A percentile compares a stretch with the other conserved stretches of the same genome.
These are phyloP conservation scores for Corydoras maculifer DNA, from an alignment of 2,113 vertebrate genomes.

Conservation along the genomic window DNA sequence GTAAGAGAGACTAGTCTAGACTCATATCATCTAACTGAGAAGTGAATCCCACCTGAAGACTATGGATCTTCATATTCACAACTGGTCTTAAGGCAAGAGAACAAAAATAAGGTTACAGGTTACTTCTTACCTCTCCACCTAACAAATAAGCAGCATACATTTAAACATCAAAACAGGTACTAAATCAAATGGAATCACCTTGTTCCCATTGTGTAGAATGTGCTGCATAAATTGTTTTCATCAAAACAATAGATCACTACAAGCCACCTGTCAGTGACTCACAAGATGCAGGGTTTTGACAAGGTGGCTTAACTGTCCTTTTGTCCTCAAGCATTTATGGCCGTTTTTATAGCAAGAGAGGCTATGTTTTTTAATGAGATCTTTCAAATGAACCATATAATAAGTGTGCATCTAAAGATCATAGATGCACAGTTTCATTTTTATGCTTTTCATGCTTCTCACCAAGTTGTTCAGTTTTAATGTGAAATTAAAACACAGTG, in stretches of 20 bases:
- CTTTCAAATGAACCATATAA: conserved; percentile 29
- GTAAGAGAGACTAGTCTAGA: too few relatives aligned
- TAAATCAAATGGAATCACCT: conserved; percentile 6
- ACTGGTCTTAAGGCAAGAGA: too few relatives aligned
- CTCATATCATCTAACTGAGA: too few relatives aligned
- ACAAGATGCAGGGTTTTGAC: conserved; percentile 2
- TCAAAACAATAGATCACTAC: conserved; percentile 5
- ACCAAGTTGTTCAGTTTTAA: conserved; percentile 23
- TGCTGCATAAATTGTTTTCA: neutral
- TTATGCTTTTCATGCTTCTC: conserved; percentile 14
- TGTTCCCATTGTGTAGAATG: neutral
- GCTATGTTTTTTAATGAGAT: conserved; percentile 32
- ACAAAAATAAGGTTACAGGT: too few relatives aligned
- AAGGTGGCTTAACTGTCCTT: conserved; percentile 26
- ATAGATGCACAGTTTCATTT: conserved; percentile 29
- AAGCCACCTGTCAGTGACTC: conserved; percentile 4
- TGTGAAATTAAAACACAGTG: conserved; percentile 26
- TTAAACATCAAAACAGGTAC: neutral
- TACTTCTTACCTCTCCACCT: neutral
- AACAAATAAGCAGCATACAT: neutral
- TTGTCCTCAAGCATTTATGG: conserved; percentile 37
- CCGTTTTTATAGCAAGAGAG: conserved; percentile 28
- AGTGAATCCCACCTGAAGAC: too few relatives aligned
- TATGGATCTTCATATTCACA: too few relatives aligned
- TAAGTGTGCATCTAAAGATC: conserved; percentile 24